A percentile compares a stretch with the other conserved stretches of the same genome.
These are phyloP conservation scores for Poecile atricapillus DNA, from an alignment of 2,113 vertebrate species.

Conservation along the genomic window DNA sequence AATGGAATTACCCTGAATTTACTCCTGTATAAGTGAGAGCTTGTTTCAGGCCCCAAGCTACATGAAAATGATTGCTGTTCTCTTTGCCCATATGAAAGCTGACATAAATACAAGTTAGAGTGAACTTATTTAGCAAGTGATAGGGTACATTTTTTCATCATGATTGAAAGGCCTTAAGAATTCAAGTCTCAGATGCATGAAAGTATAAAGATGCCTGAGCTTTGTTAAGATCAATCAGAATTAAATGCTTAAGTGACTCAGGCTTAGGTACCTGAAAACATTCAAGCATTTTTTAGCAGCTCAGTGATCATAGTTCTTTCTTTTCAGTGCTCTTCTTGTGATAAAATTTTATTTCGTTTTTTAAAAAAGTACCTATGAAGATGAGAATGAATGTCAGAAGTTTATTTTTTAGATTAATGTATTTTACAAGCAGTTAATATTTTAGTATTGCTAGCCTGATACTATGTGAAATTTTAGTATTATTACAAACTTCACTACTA, in stretches of 20 bases:
- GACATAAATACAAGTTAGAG: slow-evolving; percentile 16
- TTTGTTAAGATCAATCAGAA: background rate
- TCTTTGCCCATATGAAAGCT: slow-evolving; percentile 28
- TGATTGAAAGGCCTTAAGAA: background rate
- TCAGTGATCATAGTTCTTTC: background rate
- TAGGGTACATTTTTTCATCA: background rate
- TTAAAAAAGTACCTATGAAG: background rate
- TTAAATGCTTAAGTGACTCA: background rate
- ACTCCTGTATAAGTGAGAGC: slow-evolving; percentile 39
- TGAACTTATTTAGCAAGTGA: slow-evolving; percentile 28
- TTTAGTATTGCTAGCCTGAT: background rate
- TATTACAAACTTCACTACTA: background rate
- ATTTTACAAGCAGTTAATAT: background rate
- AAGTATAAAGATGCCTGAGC: background rate
- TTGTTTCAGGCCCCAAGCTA: slow-evolving; percentile 45
- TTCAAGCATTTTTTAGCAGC: background rate
- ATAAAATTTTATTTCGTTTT: background rate
- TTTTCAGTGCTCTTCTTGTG: background rate
- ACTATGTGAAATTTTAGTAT: background rate
- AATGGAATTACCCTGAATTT: slow-evolving; percentile 50
- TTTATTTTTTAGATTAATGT: background rate
- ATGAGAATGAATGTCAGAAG: background rate
- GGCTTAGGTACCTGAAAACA: background rate
- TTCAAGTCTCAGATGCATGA: background rate
- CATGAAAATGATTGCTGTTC: slow-evolving; percentile 24